These are phyloP conservation scores for Liparis tanakae DNA, from an alignment of 2,797 vertebrate species.

Conservation along the genomic window DNA sequence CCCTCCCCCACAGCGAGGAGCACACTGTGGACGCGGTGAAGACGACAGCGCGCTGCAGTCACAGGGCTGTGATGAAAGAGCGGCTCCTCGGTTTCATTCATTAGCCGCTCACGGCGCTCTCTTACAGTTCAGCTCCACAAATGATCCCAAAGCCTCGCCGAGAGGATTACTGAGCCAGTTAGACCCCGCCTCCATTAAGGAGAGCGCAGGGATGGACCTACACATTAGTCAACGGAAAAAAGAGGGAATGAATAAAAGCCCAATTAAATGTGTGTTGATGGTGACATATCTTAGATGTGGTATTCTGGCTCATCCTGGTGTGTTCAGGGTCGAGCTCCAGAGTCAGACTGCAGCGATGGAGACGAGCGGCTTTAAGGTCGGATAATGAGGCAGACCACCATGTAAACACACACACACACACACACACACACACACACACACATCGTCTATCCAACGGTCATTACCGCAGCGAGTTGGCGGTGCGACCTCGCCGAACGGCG, in stretches of 20 bases:
- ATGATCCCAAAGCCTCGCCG: slow-evolving; percentile 37
- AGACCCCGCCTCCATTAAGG: slow-evolving; percentile 24
- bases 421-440: slow-evolving; percentile 12
- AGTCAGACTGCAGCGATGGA: slow-evolving; percentile 32
- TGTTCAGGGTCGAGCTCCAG: slow-evolving; percentile 16
- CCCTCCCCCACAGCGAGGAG: slow-evolving; percentile 26
- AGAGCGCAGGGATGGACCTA: slow-evolving; percentile 16
- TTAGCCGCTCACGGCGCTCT: slow-evolving; percentile 24
- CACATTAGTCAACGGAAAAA: slow-evolving; percentile 1
- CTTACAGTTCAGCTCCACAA: slow-evolving; percentile 36
- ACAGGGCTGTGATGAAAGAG: slow-evolving; percentile 21
- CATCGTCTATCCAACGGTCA: slow-evolving; percentile 35
- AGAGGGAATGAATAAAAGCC: slow-evolving; percentile 22
- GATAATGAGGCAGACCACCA: slow-evolving; percentile 11
- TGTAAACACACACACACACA: slow-evolving; percentile 14
- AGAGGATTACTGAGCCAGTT: slow-evolving; percentile 49
- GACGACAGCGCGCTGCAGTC: slow-evolving; percentile 30
- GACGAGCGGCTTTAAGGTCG: slow-evolving; percentile 49
- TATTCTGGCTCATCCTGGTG: slow-evolving; percentile 37
- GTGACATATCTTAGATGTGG: slow-evolving; percentile 31
- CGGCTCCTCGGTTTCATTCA: slow-evolving; percentile 34
- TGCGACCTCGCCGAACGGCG: slow-evolving; percentile 57
- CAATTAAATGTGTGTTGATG: slow-evolving; percentile 22
- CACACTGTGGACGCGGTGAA: slow-evolving; percentile 22
- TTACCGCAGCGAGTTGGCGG: slow-evolving; percentile 42